Percentiles rank a stretch among this genome's conserved stretches.
phyloP scores from a whole-genome alignment of 2,888 invertebrate genomes.

The Synergus laeviventris region DNA sequence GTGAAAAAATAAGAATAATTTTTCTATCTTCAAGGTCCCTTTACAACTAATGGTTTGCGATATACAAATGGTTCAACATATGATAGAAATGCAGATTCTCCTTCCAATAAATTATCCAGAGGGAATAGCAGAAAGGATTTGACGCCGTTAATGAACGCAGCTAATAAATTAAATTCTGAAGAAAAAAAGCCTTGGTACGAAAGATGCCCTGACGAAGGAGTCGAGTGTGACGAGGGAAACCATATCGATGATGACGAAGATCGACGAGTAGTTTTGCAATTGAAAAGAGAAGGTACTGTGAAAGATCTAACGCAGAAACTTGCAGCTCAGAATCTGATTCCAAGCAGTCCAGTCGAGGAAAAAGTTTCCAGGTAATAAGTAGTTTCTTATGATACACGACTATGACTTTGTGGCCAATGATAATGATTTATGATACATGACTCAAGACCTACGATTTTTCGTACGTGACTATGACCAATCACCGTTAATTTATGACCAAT shows the following conservation, averaged over 20 bases:
- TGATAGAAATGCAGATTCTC: slow-evolving; percentile 68
- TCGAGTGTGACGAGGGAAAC: slow-evolving; percentile 79
- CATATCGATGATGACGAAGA: slow-evolving; percentile 78
- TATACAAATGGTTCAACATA: slow-evolving; percentile 70
- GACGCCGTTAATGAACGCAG: slow-evolving; percentile 78
- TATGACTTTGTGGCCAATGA: too few relatives aligned
- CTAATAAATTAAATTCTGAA: slow-evolving; percentile 79
- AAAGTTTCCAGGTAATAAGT: slow-evolving; percentile 71
- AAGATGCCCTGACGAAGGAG: slow-evolving; percentile 78
- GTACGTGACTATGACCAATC: slow-evolving; percentile 18
- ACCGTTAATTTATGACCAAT: too few relatives aligned
- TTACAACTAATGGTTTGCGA: slow-evolving; percentile 67
- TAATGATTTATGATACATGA: slow-evolving; percentile 3
- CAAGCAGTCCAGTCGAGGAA: slow-evolving; percentile 77
- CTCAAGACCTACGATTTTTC: too few relatives aligned
- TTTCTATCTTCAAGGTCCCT: slow-evolving; percentile 57
- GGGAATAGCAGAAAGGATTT: slow-evolving; percentile 77
- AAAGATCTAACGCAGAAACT: slow-evolving; percentile 92
- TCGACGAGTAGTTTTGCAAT: slow-evolving; percentile 81
- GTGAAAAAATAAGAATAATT: slow-evolving; percentile 4
- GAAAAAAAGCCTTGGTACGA: slow-evolving; percentile 77
- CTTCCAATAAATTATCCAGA: slow-evolving; percentile 71
- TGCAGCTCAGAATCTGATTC: slow-evolving; percentile 82
- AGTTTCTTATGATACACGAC: background rate
- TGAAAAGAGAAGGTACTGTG: slow-evolving; percentile 90